Conservation (phyloP, 2,113 vertebrate species). For the Eulemur macaco region DNA sequence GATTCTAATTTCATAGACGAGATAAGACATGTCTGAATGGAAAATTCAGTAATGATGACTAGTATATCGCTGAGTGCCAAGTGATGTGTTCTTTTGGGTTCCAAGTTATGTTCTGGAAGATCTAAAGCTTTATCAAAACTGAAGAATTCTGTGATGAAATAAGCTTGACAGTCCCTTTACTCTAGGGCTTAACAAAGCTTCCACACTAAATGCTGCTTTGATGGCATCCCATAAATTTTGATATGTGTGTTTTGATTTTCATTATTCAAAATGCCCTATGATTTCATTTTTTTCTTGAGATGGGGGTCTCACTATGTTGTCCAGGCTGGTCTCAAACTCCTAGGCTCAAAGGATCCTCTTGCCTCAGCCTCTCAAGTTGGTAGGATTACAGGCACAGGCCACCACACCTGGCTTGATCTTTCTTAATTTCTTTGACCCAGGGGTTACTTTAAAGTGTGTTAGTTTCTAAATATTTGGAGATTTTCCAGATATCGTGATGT, state of each 20-base stretch:
- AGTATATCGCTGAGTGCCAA: not conserved
- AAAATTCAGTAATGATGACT: not conserved
- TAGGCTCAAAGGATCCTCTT: too few species aligned
- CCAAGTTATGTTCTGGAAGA: not conserved
- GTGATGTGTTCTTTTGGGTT: not conserved
- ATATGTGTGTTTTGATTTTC: not conserved
- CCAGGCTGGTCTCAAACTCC: too few species aligned
- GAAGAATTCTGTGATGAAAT: not conserved
- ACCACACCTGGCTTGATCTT: too few species aligned
- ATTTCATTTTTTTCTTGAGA: not conserved
- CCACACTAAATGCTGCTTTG: not conserved
- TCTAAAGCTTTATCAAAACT: not conserved
- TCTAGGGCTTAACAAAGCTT: not conserved
- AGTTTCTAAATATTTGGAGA: not conserved
- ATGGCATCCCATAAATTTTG: not conserved
- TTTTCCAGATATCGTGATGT: not conserved
- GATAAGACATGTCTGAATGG: not conserved
- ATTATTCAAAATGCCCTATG: not conserved
- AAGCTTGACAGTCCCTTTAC: not conserved
- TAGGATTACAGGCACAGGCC: too few species aligned
- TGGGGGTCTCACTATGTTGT: too few species aligned
- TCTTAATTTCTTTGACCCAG: not conserved
- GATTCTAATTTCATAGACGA: not conserved
- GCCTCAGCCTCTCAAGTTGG: too few species aligned
- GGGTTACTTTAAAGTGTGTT: not conserved